Conservation (phyloP, 1,140 invertebrate genomes). For the Diploscapter pachys region DNA sequence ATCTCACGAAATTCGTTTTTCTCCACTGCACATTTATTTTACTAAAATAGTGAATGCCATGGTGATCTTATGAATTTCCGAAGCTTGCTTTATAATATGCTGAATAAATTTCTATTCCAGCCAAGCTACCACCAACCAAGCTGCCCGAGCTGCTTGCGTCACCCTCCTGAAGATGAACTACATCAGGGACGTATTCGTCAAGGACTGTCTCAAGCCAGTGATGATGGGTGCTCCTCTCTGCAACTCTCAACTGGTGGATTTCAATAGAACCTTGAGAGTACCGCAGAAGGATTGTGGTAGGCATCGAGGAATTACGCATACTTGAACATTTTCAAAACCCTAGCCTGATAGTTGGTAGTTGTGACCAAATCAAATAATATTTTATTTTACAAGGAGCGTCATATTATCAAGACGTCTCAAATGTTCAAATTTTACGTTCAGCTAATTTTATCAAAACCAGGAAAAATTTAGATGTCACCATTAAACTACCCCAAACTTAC, state of each 20-base stretch:
- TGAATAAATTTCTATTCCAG: slow-evolving; percentile 7
- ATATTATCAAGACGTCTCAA: too few relatives aligned
- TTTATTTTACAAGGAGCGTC: too few relatives aligned
- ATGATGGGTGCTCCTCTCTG: slow-evolving; percentile 43
- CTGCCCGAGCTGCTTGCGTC: slow-evolving; percentile 44
- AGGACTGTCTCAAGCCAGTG: slow-evolving; percentile 40
- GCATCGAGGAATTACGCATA: neutral
- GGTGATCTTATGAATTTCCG: too few relatives aligned
- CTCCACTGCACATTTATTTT: neutral
- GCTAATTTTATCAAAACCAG: neutral
- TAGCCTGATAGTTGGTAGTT: neutral
- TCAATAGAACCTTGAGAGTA: slow-evolving; percentile 36
- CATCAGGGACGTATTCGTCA: slow-evolving; percentile 35
- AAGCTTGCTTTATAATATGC: too few relatives aligned
- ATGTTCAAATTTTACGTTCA: too few relatives aligned
- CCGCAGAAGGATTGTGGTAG: slow-evolving; percentile 35
- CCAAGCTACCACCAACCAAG: slow-evolving; percentile 37
- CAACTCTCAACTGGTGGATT: slow-evolving; percentile 39
- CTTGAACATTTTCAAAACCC: neutral
- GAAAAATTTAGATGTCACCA: slow-evolving; percentile 30
- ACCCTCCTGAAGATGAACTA: slow-evolving; percentile 36
- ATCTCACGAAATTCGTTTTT: neutral
- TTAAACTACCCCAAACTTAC: slow-evolving; percentile 33
- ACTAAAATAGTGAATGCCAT: too few relatives aligned
- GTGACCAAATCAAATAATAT: too few relatives aligned